A percentile compares a stretch with the other conserved stretches of the same genome.
Evolutionary conservation across 2,888 invertebrate species (phyloP).

Genomic region (Cosmia trapezina): DNA sequence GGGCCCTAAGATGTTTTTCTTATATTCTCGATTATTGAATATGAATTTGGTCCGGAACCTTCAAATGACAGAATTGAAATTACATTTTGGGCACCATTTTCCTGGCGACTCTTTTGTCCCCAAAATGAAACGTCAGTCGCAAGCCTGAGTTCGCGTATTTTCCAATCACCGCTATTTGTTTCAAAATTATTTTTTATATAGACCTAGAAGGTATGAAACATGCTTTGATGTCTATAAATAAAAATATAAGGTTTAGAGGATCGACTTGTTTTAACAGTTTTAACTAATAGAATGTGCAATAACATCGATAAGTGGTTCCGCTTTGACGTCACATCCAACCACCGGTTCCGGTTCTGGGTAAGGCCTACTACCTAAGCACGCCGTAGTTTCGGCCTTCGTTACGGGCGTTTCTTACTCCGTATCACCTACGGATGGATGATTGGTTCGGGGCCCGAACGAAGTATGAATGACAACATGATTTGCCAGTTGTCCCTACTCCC

Average conservation of each 20-base stretch:
- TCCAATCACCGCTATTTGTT: constrained; percentile 51
- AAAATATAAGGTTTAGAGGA: background rate
- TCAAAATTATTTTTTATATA: constrained; percentile 34
- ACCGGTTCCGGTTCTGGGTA: no score
- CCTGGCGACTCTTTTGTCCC: constrained; percentile 63
- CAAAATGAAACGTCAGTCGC: constrained; percentile 74
- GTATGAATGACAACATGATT: no score
- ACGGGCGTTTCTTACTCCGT: no score
- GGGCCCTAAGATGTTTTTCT: background rate
- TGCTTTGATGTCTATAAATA: background rate
- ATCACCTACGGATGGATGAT: no score
- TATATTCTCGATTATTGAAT: constrained; percentile 22
- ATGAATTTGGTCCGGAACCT: constrained; percentile 48
- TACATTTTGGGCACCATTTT: constrained; percentile 66
- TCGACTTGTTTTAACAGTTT: background rate
- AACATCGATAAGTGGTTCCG: constrained; percentile 2
- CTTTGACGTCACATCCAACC: constrained; percentile 31
- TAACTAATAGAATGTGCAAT: constrained; percentile 7
- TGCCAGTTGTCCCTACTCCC: no score
- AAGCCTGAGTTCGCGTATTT: constrained; percentile 50
- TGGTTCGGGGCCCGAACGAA: no score
- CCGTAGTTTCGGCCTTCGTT: no score
- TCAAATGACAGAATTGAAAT: constrained; percentile 64
- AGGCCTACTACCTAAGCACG: no score
- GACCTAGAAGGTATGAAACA: background rate